Conservation (phyloP, 23 tunicate species). For the Styela plicata region DNA sequence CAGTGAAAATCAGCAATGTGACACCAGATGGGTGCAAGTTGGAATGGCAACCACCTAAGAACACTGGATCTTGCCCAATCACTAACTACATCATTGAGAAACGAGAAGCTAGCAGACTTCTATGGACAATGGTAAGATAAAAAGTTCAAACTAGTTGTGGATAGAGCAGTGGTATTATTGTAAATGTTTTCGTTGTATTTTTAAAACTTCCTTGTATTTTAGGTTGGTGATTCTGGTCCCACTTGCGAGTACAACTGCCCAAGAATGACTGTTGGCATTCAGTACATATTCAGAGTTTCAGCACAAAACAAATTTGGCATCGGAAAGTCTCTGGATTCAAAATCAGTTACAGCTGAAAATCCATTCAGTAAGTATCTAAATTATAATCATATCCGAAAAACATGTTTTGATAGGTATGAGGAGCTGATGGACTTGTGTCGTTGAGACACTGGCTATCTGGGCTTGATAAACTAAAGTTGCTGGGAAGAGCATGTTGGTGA, state of each 20-base stretch:
- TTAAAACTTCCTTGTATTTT: no score
- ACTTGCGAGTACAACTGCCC: conserved; percentile 9
- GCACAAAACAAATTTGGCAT: conserved; percentile 45
- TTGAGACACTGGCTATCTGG: no score
- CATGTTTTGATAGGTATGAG: no score
- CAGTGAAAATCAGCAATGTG: conserved; percentile 25
- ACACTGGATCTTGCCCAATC: conserved; percentile 22
- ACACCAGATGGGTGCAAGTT: conserved; percentile 10
- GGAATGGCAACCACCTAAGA: conserved; percentile 19
- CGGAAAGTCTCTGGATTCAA: conserved; percentile 28
- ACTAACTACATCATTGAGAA: conserved; percentile 32
- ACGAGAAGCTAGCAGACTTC: conserved; percentile 26
- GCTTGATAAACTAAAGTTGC: no score
- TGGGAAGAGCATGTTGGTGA: no score
- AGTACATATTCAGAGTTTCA: conserved; percentile 49
- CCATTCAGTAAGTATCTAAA: conserved; percentile 12
- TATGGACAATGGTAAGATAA: conserved; percentile 31
- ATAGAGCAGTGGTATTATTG: no score
- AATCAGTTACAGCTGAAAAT: conserved; percentile 26
- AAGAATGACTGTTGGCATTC: conserved; percentile 47
- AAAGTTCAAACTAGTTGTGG: no score
- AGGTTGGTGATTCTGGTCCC: conserved; percentile 29
- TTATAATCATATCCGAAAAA: no score
- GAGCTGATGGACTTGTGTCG: no score
- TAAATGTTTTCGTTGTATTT: no score